These are phyloP conservation scores for Sebastes matsubarae DNA, from an alignment of 2,797 vertebrate genomes.

Conservation along the genomic window DNA sequence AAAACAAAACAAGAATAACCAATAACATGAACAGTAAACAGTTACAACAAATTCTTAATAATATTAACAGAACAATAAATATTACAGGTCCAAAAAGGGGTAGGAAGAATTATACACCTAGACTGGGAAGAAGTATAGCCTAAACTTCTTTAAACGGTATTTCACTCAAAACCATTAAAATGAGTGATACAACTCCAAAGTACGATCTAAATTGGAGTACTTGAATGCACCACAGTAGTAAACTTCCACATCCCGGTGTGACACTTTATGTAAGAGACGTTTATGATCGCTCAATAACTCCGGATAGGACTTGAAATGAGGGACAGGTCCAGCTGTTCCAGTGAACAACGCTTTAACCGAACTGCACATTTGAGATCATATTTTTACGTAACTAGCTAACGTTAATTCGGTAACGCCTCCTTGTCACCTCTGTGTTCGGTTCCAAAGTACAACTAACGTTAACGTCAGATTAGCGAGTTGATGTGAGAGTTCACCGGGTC, in stretches of 20 bases:
- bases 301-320: neutral
- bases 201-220: neutral
- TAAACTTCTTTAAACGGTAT: neutral
- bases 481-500: slow-evolving; percentile 29
- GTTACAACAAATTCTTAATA: neutral
- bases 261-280: neutral
- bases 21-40: neutral
- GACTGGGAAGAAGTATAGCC: neutral
- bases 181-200: accelerated
- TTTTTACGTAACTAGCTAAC: neutral
- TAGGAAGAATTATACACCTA: neutral
- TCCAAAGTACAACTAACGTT: slow-evolving; percentile 49
- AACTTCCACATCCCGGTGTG: neutral
- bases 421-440: neutral
- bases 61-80: neutral
- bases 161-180: neutral
- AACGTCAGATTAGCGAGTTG: neutral
- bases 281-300: neutral
- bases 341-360: neutral
- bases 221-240: slow-evolving; percentile 17
- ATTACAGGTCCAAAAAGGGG: neutral
- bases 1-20: neutral
- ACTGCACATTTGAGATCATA: neutral
- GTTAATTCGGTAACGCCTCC: slow-evolving; percentile 12
- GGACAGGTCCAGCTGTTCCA: neutral